These are phyloP conservation scores for Trialeurodes vaporariorum DNA, from an alignment of 1,140 invertebrate species.

Conservation along the genomic window DNA sequence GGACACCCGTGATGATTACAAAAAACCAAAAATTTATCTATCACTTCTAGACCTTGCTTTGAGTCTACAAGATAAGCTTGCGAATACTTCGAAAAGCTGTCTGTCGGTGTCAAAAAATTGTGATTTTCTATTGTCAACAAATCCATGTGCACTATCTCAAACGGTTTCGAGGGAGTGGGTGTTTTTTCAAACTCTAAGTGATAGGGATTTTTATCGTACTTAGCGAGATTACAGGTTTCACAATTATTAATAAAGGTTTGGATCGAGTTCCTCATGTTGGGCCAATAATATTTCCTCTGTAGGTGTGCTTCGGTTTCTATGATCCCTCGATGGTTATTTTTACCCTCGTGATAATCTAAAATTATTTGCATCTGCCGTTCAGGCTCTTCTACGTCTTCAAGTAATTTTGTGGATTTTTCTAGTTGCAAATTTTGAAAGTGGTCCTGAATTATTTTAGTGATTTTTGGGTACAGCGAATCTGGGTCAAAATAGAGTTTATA, in stretches of 20 bases:
- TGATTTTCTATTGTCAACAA: no score
- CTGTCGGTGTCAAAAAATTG: no score
- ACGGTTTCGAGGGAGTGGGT: neutral
- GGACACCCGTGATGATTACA: conserved; percentile 30
- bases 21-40: no score
- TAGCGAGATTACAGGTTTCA: conserved; percentile 14
- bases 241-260: conserved; percentile 15
- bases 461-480: neutral
- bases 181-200: conserved; percentile 20
- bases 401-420: neutral
- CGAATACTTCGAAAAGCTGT: no score
- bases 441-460: neutral
- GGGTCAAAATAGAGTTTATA: conserved; percentile 1
- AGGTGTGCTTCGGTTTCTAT: conserved; percentile 2
- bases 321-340: conserved; percentile 12
- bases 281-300: conserved; percentile 7
- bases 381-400: neutral
- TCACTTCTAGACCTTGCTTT: no score
- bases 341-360: conserved; percentile 10
- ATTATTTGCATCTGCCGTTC: neutral
- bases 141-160: no score
- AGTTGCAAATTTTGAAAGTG: neutral
- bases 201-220: conserved; percentile 7
- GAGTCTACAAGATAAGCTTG: no score
- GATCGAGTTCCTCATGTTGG: conserved; percentile 7